Base-by-base conservation (phyloP, 2,888 invertebrate species). In the Cenopis cana region DNA sequence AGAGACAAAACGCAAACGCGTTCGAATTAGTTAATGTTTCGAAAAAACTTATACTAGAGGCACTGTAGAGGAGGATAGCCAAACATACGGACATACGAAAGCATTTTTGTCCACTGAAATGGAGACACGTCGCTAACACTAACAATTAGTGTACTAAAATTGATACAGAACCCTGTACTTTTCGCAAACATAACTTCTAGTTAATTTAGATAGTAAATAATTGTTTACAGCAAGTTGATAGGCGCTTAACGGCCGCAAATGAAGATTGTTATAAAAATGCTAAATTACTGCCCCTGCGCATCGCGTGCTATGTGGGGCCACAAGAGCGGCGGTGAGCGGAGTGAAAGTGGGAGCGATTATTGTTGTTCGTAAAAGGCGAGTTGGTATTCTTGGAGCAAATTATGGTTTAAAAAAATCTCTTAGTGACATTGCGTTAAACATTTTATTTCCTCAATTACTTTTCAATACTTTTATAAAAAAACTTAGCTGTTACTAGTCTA, bases 231-330 rank as follows among this genome's bases (percentile, higher is more conserved):
- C 62, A 14, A 67, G 68, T 74, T 81, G 86, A 85, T 86, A 86
- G 85, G 77, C 75, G 76, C 84, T 84, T 81, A 84, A 86, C 85
- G 82, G 82, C 79, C 79, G 76, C 81, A 81, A 82, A 82, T 78
- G 80, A 77, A 83, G 81, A 82, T 82, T 85, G 83, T 81, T 84
- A 81, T 82, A 81, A 87, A 85, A 87, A 86, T 84, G 81, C 76
- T 78, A 80, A 85, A 84, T 81, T 80, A 81, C 84, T 50, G 81
- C 74, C 81, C 78, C 71, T 61, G 49, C 69, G 76, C 83, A 83
- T 84, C 72, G 66, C 69, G 62, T 62, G 38, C 69, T 56, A 5
- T 57, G 66, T 38, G 20, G 54, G 61, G 71, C 67, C 67, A 18
- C 14, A 49, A 65, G 41, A 18, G 29, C 46, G 72, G 73, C 59